Evolutionary conservation across 2,113 vertebrate species (phyloP), one percentile per base, ranked within the genome.

Genomic region (Stigmatopora nigra): DNA sequence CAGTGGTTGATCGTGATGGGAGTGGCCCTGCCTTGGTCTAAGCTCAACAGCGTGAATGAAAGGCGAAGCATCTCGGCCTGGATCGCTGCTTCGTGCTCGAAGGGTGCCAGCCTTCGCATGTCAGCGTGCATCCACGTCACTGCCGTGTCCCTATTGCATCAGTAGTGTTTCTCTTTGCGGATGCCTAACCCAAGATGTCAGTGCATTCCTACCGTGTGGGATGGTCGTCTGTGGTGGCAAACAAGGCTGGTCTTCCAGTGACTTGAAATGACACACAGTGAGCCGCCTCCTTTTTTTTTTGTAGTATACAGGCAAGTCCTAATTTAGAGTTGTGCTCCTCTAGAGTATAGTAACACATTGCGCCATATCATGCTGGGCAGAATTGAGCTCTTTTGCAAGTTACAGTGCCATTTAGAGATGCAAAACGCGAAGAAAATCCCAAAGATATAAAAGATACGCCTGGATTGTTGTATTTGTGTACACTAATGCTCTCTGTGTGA

Each of bases 1-100:
- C 38, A 41, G 38, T 41, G 38, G 38, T 41, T 41, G 38, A 10
- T 41, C 7, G 38, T 41, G 38, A 10, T 41, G 38, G 38, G 38
- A 41, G 38, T 41, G 38, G 7, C 38, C 9, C 38, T 41, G 9
- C 38, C 1, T 8, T 41, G 38, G 73, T 64, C 75, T 73, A 10
- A 48, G 68, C 61, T 73, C 67, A 22, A 63, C 68, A 75, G 63
- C 5, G 7, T 13, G 44, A 72, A 73, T 71, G 55, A 83, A 76
- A 71, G 68, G 71, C 63, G 58, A 47, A 65, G 61, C 66, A 64
- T 20, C 65, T 67, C 62, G 51, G 57, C 52, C 38, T 9, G 13
- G 31, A 51, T 59, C 14, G 0, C 47, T 59, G 48, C 11, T 0
- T 59, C 57, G 25, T 47, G 58, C 69, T 64, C 11, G 69, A 47